Percentiles rank a stretch among this genome's conserved stretches.
Conservation (phyloP, 2,797 vertebrate species). For the Coendou prehensilis region DNA sequence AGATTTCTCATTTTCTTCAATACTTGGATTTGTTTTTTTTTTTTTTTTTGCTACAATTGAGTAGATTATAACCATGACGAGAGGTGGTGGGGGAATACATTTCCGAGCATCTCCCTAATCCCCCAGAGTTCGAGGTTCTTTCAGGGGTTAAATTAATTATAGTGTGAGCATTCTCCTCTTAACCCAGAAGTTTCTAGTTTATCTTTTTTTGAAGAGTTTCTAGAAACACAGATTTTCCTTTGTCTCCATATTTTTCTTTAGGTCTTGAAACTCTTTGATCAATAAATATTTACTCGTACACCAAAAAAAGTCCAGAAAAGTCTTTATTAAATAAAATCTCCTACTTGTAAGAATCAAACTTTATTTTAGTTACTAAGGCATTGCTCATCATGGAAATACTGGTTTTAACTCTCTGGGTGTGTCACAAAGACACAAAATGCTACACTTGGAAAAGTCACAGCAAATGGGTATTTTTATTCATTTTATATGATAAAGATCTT, state of each 20-base stretch:
- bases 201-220: conserved; percentile 21
- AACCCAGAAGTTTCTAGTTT: background rate
- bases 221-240: conserved; percentile 29
- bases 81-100: background rate
- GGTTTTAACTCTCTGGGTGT: background rate
- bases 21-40: background rate
- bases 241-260: background rate
- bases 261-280: conserved; percentile 16
- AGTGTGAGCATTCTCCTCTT: background rate
- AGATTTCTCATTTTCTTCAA: conserved; percentile 16
- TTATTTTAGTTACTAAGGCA: conserved; percentile 7
- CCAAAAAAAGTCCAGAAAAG: background rate
- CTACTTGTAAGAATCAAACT: background rate
- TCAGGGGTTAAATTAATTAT: background rate
- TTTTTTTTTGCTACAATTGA: background rate
- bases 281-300: conserved; percentile 42
- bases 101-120: background rate
- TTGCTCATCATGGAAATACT: background rate
- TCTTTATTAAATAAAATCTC: background rate
- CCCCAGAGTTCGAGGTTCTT: background rate
- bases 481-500: background rate
- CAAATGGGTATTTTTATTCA: conserved; percentile 32
- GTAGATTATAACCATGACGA: background rate
- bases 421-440: conserved; percentile 5
- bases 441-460: background rate